These are phyloP conservation scores for Tromatobia lineatoria DNA, from an alignment of 2,888 invertebrate species.

Conservation along the genomic window DNA sequence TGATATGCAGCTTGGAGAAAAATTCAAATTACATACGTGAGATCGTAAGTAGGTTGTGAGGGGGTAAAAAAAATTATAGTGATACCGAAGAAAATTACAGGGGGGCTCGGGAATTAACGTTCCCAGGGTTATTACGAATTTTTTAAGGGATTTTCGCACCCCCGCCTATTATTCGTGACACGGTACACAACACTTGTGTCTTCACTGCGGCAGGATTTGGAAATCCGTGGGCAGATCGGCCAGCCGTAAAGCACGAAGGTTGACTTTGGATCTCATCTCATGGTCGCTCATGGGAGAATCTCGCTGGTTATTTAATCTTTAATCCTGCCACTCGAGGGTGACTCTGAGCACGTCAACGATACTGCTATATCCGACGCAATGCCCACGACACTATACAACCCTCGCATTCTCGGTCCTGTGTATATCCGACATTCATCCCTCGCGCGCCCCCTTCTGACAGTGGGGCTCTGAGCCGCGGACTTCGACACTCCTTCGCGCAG, in stretches of 20 bases:
- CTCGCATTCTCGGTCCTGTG: background rate
- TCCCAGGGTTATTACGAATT: constrained; percentile 66
- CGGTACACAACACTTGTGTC: constrained; percentile 40
- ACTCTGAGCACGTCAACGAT: constrained; percentile 79
- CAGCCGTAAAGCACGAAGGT: constrained; percentile 59
- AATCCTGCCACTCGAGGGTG: constrained; percentile 82
- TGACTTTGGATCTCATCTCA: constrained; percentile 38
- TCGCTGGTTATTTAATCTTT: constrained; percentile 84
- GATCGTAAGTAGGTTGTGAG: background rate
- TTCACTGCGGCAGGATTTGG: constrained; percentile 21
- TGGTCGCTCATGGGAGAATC: constrained; percentile 44
- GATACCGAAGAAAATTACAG: constrained; percentile 13
- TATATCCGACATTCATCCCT: constrained; percentile 30
- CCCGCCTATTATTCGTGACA: constrained; percentile 34
- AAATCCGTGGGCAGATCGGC: constrained; percentile 59
- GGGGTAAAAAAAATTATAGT: background rate
- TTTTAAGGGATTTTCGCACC: constrained; percentile 52
- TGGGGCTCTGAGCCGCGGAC: constrained; percentile 63
- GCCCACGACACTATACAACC: constrained; percentile 24
- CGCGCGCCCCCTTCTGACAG: constrained; percentile 42
- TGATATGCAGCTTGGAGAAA: background rate
- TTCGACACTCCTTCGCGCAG: constrained; percentile 34
- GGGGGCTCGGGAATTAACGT: constrained; percentile 48
- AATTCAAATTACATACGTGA: background rate
- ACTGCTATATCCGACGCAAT: constrained; percentile 60